Conservation (phyloP, 2,888 invertebrate species). For the Ceraclea dissimilis region DNA sequence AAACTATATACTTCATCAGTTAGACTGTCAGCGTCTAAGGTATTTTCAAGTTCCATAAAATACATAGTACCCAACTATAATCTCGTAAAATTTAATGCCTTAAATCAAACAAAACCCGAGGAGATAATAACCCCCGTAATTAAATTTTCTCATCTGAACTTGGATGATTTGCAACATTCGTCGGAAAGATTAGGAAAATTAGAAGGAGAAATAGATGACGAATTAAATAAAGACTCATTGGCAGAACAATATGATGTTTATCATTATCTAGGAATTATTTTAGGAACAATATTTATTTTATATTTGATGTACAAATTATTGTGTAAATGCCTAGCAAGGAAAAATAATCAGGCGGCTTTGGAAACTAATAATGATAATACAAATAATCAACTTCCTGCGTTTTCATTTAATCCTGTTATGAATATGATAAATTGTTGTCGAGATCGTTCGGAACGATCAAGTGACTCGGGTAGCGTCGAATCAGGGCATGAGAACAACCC, state of each 20-base stretch:
- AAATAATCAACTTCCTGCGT: too few species aligned
- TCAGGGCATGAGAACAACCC: too few species aligned
- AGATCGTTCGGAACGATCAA: too few species aligned
- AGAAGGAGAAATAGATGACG: neutral
- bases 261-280: neutral
- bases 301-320: neutral
- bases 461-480: too few species aligned
- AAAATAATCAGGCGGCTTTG: too few species aligned
- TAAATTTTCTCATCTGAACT: neutral
- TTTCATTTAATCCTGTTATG: too few species aligned
- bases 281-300: neutral
- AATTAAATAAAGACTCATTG: neutral
- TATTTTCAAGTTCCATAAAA: neutral
- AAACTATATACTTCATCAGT: conserved; percentile 1
- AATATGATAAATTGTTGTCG: too few species aligned
- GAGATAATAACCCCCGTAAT: neutral
- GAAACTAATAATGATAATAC: too few species aligned
- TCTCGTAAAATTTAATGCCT: neutral
- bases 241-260: neutral
- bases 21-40: neutral
- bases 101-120: too few species aligned
- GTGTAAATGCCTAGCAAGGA: too few species aligned
- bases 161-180: neutral
- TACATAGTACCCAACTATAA: neutral
- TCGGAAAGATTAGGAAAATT: neutral